Evolutionary conservation across 2,888 invertebrate species (phyloP).

Genomic region (Euproctis similis): DNA sequence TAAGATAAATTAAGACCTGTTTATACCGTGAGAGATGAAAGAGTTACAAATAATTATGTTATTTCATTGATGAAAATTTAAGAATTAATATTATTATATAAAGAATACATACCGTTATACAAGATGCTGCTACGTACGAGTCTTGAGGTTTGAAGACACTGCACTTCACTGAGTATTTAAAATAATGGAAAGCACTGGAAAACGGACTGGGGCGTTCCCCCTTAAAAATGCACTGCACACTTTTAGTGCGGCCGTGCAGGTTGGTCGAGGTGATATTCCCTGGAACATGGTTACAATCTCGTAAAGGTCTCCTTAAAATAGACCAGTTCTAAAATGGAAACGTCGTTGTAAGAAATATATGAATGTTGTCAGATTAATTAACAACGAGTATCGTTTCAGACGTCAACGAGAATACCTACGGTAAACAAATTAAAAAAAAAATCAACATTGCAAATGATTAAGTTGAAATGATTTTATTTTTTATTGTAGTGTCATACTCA

Average conservation of each 20-base stretch:
- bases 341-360: background rate
- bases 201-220: slow-evolving; percentile 59
- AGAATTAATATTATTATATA: slow-evolving; percentile 32
- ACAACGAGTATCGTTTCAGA: too few species aligned
- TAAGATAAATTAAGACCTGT: slow-evolving; percentile 35
- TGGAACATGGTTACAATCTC: slow-evolving; percentile 54
- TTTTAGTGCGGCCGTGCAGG: slow-evolving; percentile 68
- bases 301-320: slow-evolving; percentile 52
- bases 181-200: slow-evolving; percentile 65
- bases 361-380: too few species aligned
- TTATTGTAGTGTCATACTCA: too few species aligned
- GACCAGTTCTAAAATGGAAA: slow-evolving; percentile 28
- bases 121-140: slow-evolving; percentile 15
- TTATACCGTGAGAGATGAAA: slow-evolving; percentile 14
- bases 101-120: slow-evolving; percentile 49
- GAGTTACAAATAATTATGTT: slow-evolving; percentile 25
- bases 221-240: slow-evolving; percentile 75
- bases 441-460: too few species aligned
- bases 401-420: too few species aligned
- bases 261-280: slow-evolving; percentile 61
- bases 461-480: too few species aligned
- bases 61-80: slow-evolving; percentile 36
- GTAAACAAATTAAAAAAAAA: too few species aligned
- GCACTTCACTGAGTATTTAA: slow-evolving; percentile 71
- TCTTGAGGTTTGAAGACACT: slow-evolving; percentile 47